A percentile compares a stretch with the other conserved stretches of the same genome.
These are phyloP conservation scores for Gryllus bimaculatus DNA, from an alignment of 1,140 invertebrate species.

Conservation along the genomic window DNA sequence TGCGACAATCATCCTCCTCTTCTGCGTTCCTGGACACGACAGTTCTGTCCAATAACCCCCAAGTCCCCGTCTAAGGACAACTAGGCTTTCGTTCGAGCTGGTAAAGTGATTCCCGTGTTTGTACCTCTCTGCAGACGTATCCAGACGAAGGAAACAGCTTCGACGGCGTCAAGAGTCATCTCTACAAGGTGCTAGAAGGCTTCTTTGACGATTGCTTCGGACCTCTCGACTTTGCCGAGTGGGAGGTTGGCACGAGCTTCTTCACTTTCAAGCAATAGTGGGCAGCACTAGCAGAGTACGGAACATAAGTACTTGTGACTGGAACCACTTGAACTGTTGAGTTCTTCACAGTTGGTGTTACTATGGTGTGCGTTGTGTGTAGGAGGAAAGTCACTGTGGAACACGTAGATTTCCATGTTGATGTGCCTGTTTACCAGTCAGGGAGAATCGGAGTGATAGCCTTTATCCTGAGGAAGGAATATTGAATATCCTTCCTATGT, in stretches of 20 bases:
- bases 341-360: neutral
- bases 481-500: neutral
- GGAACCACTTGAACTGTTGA: neutral
- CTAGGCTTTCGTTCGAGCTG: too few species aligned
- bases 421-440: neutral
- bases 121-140: slow-evolving; percentile 53
- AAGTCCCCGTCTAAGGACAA: too few species aligned
- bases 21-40: too few species aligned
- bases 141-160: slow-evolving; percentile 73
- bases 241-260: slow-evolving; percentile 38
- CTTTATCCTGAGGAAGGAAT: neutral
- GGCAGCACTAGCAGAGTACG: neutral
- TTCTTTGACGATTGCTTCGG: slow-evolving; percentile 78
- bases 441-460: neutral
- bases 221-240: slow-evolving; percentile 57
- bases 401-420: neutral
- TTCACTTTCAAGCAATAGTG: slow-evolving; percentile 21
- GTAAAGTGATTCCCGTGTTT: too few species aligned
- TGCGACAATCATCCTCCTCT: too few species aligned
- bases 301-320: neutral
- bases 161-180: slow-evolving; percentile 54
- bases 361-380: neutral
- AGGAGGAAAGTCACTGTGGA: neutral
- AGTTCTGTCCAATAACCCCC: too few species aligned
- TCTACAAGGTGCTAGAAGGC: slow-evolving; percentile 72